Evolutionary conservation across 1,140 invertebrate genomes (phyloP), one percentile per base, ranked within the genome.

Genomic region (Orchestia grillus): DNA sequence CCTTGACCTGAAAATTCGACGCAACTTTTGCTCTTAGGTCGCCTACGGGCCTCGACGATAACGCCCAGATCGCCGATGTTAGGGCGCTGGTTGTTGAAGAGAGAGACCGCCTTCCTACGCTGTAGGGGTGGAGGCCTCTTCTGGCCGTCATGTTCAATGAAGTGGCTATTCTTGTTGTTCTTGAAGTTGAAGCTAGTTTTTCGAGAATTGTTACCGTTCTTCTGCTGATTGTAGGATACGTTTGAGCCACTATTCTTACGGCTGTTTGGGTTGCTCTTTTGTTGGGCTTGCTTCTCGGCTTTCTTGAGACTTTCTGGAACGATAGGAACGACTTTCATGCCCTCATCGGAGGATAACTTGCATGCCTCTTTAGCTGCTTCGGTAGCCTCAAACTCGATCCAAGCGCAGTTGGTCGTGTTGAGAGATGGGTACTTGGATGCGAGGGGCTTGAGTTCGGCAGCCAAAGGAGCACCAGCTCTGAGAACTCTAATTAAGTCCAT

Each of bases 381-480:
- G 0, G 99, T 98, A 96, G 98, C 98, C 95, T 99, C 98, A 97
- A 99, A 99, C 97, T 99, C 99, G 88, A 99, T 98, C 96, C 99
- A 98, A 19, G 99, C 99, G 97, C 98, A 99, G 96, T 99, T 98
- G 97, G 98, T 98, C 96, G 98, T 98, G 57, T 97, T 97, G 62
- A 97, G 87, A 96, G 98, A 98, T n/a, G 99, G 98, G 97, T 99
- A 98, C 97, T 99, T 99, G 97, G 98, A 98, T 96, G 99, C 98
- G 97, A 99, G 99, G 97, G 99, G 98, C 96, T 99, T 98, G 41
- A 99, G 98, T 97, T 99, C 99, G 44, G 98, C 98, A 8, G 99
- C 99, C 90, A 99, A 98, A 40, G 98, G 98, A 97, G 99, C 98
- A 44, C 99, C 99, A 0, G 99, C 99, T 96, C 98, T 98, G 40